phyloP scores from a whole-genome alignment of 2,797 vertebrate genomes.

The Anniella stebbinsi region DNA sequence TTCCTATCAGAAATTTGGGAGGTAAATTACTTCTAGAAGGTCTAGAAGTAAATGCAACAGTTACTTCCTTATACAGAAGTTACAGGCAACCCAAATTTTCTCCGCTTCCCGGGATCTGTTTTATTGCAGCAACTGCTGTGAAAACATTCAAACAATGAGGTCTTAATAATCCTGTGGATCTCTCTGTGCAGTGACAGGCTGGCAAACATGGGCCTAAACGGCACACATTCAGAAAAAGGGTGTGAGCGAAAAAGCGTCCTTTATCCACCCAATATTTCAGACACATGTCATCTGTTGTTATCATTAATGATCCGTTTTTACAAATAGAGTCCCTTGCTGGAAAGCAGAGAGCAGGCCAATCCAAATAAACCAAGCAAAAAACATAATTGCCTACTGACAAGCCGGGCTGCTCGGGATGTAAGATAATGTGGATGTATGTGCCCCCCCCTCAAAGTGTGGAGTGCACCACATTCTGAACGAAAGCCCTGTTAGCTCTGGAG shows the following conservation, averaged over 20 bases:
- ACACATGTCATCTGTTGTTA: slow-evolving; percentile 86
- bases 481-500: slow-evolving; percentile 55
- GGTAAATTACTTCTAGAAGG: background rate
- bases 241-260: slow-evolving; percentile 61
- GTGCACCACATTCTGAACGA: slow-evolving; percentile 22
- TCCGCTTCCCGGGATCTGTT: slow-evolving; percentile 85
- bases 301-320: slow-evolving; percentile 85
- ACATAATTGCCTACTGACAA: slow-evolving; percentile 81
- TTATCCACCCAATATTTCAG: slow-evolving; percentile 82
- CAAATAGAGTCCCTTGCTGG: slow-evolving; percentile 89
- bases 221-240: slow-evolving; percentile 74
- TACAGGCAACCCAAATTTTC: slow-evolving; percentile 71
- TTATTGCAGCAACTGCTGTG: slow-evolving; percentile 83
- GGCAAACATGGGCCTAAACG: slow-evolving; percentile 78
- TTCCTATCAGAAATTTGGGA: background rate
- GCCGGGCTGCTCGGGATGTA: slow-evolving; percentile 82
- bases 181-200: slow-evolving; percentile 79
- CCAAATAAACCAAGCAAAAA: slow-evolving; percentile 88
- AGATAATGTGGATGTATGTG: slow-evolving; percentile 83
- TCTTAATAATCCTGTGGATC: slow-evolving; percentile 84
- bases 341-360: slow-evolving; percentile 90
- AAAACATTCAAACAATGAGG: slow-evolving; percentile 86
- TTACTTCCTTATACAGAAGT: background rate
- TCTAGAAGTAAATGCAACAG: background rate
- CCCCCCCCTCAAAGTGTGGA: slow-evolving; percentile 49